Percentiles rank a stretch among this genome's conserved stretches.
Conservation (phyloP, 2,888 invertebrate species). For the Epirrhoe alternata region DNA sequence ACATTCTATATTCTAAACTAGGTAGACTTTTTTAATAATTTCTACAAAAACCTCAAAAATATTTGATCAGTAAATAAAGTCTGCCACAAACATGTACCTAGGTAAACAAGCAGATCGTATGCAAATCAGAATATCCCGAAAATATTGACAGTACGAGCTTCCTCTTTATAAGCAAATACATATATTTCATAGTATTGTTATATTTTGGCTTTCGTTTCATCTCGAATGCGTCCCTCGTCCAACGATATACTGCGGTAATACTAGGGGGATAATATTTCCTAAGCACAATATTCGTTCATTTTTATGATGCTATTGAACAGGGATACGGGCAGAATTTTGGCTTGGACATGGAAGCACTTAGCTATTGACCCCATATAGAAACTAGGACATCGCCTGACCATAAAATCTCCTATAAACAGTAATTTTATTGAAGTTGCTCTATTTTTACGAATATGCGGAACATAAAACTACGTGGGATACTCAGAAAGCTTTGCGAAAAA, state of each 20-base stretch:
- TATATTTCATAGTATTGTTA: conserved; percentile 45
- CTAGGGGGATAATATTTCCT: conserved; percentile 47
- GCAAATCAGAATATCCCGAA: conserved; percentile 12
- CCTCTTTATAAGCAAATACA: conserved; percentile 18
- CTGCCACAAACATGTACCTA: not conserved
- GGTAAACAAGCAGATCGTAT: not conserved
- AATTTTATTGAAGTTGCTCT: conserved; percentile 1
- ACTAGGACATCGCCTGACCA: conserved; percentile 12
- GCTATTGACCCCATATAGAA: conserved; percentile 23
- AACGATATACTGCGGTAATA: conserved; percentile 35
- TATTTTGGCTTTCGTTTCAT: conserved; percentile 37
- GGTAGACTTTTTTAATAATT: no score
- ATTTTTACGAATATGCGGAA: not conserved
- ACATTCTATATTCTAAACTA: no score
- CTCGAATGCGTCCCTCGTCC: conserved; percentile 62
- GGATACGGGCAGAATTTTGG: conserved; percentile 24
- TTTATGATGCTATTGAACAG: conserved; percentile 44
- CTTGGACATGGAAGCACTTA: conserved; percentile 19
- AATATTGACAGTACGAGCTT: conserved; percentile 23
- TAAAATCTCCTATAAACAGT: conserved; percentile 13
- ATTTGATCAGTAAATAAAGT: no score
- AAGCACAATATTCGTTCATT: conserved; percentile 53
- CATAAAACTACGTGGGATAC: no score
- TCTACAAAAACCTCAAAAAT: no score
- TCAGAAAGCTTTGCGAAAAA: no score